phyloP scores from a whole-genome alignment of 2,888 invertebrate species.

The Mantis religiosa region DNA sequence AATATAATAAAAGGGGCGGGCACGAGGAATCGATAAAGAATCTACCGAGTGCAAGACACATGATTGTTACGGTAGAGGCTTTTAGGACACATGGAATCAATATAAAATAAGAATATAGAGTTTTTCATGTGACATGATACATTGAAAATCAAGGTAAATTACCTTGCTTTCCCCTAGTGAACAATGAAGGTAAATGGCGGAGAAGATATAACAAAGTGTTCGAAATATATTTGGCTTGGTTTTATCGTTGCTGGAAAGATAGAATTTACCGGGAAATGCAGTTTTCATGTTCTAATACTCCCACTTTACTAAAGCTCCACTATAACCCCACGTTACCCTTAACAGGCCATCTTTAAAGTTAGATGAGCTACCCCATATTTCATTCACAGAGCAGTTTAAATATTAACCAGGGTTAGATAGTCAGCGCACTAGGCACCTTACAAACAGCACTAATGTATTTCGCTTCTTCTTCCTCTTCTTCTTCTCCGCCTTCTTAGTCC shows the following conservation, averaged over 20 bases:
- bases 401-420: background rate
- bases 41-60: too few relatives aligned
- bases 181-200: background rate
- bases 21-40: too few relatives aligned
- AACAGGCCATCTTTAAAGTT: background rate
- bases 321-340: background rate
- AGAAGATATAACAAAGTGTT: background rate
- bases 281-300: background rate
- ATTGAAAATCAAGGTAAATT: too few relatives aligned
- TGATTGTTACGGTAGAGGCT: too few relatives aligned
- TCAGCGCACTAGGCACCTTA: background rate
- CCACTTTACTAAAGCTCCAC: background rate
- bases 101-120: too few relatives aligned
- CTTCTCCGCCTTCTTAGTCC: background rate
- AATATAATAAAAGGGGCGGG: too few relatives aligned
- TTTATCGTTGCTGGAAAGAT: background rate
- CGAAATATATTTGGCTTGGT: background rate
- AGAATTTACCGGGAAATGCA: background rate
- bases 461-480: background rate
- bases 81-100: too few relatives aligned
- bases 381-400: background rate
- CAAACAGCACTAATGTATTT: background rate
- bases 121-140: too few relatives aligned
- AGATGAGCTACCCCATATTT: background rate
- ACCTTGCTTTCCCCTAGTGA: background rate